phyloP scores from a whole-genome alignment of 2,888 invertebrate genomes.

The Meiosimyza decipiens region DNA sequence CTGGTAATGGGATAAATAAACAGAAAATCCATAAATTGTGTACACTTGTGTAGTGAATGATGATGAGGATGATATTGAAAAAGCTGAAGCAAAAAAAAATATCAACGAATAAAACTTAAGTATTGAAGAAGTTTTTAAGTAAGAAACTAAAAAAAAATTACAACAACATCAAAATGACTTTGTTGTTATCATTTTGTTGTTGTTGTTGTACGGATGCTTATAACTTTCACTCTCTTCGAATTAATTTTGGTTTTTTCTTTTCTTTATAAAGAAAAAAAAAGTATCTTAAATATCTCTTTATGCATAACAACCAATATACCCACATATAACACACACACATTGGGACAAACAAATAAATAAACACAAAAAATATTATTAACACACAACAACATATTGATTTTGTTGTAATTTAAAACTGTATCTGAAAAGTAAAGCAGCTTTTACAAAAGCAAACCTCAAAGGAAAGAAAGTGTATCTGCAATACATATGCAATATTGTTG shows the following conservation, averaged over 20 bases:
- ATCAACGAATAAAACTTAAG: conserved; percentile 31
- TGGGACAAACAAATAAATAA: not conserved
- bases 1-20: not conserved
- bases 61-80: too few species aligned
- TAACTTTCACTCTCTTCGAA: conserved; percentile 63
- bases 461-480: conserved; percentile 29
- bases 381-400: too few species aligned
- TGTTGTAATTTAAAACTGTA: too few species aligned
- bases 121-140: conserved; percentile 29
- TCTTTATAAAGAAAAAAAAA: not conserved
- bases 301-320: conserved; percentile 27
- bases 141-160: conserved; percentile 4
- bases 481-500: conserved; percentile 13
- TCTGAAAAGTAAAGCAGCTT: too few species aligned
- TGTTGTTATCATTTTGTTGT: conserved; percentile 28
- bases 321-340: conserved; percentile 2
- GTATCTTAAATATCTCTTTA: conserved; percentile 22
- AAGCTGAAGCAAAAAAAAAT: not conserved
- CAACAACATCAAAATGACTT: conserved; percentile 34
- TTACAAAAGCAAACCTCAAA: not conserved
- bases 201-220: not conserved
- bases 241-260: conserved; percentile 54
- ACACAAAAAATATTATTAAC: not conserved
- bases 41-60: not conserved
- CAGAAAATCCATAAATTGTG: not conserved